Conservation (phyloP, 2,888 invertebrate species). For the Melieria crassipennis region DNA sequence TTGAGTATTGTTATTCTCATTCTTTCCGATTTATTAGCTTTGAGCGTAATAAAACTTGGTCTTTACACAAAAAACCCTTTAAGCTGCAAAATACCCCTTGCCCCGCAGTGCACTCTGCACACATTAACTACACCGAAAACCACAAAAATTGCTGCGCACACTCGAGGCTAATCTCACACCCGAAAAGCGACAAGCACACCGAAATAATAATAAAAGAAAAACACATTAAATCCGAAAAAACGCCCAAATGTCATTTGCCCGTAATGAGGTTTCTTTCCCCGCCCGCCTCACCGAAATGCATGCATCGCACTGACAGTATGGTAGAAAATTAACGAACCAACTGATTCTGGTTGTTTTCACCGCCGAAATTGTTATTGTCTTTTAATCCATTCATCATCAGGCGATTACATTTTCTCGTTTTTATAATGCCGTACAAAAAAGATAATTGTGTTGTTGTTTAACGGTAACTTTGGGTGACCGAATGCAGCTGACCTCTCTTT, state of each 20-base stretch:
- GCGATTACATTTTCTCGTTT: not conserved
- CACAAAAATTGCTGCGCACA: not conserved
- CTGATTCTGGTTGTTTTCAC: not conserved
- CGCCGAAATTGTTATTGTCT: constrained; percentile 6
- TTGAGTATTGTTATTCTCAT: not conserved
- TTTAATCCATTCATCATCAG: constrained; percentile 16
- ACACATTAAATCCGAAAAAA: not conserved
- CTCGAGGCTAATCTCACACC: not conserved
- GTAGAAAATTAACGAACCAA: not conserved
- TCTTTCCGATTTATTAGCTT: constrained; percentile 16
- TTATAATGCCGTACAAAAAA: not conserved
- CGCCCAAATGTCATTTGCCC: constrained; percentile 8
- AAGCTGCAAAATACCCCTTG: not conserved
- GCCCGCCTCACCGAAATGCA: not conserved
- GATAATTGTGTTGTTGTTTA: not conserved
- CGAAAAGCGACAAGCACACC: not conserved
- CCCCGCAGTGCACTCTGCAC: no score
- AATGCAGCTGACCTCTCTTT: no score
- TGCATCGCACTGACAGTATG: not conserved
- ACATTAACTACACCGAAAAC: no score
- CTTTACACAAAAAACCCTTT: constrained; percentile 13
- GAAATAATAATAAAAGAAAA: no score
- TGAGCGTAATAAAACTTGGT: constrained; percentile 11
- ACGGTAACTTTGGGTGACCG: no score
- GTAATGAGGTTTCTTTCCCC: not conserved